Conservation (phyloP, 1,140 invertebrate species). For the Drosophila fuyamai region DNA sequence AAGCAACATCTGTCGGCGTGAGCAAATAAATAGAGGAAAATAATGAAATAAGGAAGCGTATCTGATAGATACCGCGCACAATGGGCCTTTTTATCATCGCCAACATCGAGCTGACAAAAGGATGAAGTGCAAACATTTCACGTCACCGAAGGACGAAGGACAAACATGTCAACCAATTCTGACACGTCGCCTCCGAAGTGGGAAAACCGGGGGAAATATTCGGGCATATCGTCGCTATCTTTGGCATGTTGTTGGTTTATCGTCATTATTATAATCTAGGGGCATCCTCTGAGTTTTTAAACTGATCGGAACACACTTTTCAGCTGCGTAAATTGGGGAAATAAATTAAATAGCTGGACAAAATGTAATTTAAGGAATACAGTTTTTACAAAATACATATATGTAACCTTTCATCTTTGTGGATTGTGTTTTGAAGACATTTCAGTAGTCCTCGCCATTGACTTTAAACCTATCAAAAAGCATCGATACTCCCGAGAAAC, state of each 20-base stretch:
- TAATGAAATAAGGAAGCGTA: conserved; percentile 30
- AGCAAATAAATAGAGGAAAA: conserved; percentile 57
- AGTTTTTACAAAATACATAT: too few relatives aligned
- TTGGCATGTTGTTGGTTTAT: conserved; percentile 61
- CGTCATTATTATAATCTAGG: conserved; percentile 25
- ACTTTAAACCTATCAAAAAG: too few relatives aligned
- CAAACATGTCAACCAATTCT: conserved; percentile 77
- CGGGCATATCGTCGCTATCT: conserved; percentile 23
- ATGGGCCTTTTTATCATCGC: conserved; percentile 57
- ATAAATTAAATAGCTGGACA: too few relatives aligned
- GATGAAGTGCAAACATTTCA: conserved; percentile 75
- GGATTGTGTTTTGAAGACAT: not conserved
- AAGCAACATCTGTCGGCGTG: conserved; percentile 68
- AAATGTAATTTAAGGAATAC: too few relatives aligned
- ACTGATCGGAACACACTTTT: not conserved
- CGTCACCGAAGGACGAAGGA: conserved; percentile 32
- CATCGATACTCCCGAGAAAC: not conserved
- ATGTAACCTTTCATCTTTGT: too few relatives aligned
- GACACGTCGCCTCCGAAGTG: conserved; percentile 73
- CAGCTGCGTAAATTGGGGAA: not conserved
- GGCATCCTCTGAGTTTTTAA: not conserved
- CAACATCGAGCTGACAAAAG: conserved; percentile 69
- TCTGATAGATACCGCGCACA: conserved; percentile 58
- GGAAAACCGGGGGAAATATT: not conserved
- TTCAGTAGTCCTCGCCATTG: conserved; percentile 1